Evolutionary conservation across 1,140 invertebrate genomes (phyloP).

Genomic region (Wiebesia pumilae): DNA sequence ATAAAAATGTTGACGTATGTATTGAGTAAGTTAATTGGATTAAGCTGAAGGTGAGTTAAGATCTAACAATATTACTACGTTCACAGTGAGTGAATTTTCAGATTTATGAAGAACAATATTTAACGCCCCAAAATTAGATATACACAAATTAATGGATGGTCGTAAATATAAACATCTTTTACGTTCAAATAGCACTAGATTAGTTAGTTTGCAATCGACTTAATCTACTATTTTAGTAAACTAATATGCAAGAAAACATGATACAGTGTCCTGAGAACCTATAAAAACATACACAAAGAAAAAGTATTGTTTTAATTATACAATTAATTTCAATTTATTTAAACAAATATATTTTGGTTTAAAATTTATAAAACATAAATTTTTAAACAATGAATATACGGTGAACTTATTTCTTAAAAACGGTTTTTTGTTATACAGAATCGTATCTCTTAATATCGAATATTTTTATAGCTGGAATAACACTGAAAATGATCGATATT

Average conservation of each 20-base stretch:
- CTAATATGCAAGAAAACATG: no score
- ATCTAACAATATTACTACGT: neutral
- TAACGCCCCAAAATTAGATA: neutral
- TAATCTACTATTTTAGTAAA: no score
- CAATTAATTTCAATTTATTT: neutral
- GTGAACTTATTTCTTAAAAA: neutral
- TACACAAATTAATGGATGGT: neutral
- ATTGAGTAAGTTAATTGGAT: no score
- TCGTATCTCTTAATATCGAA: neutral
- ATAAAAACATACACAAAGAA: neutral
- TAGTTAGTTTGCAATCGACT: no score
- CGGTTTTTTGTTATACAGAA: no score
- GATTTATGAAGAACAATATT: neutral
- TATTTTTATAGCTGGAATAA: neutral
- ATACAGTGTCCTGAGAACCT: no score
- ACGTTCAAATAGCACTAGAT: no score
- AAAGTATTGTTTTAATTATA: neutral
- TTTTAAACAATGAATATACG: neutral
- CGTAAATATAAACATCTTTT: no score
- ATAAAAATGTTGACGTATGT: neutral
- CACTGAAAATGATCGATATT: no score
- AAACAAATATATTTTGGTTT: neutral
- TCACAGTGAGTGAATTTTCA: neutral
- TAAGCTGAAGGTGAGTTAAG: neutral
- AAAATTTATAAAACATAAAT: neutral